Conservation (phyloP, 2,113 vertebrate genomes). For the Ctenomys sociabilis region DNA sequence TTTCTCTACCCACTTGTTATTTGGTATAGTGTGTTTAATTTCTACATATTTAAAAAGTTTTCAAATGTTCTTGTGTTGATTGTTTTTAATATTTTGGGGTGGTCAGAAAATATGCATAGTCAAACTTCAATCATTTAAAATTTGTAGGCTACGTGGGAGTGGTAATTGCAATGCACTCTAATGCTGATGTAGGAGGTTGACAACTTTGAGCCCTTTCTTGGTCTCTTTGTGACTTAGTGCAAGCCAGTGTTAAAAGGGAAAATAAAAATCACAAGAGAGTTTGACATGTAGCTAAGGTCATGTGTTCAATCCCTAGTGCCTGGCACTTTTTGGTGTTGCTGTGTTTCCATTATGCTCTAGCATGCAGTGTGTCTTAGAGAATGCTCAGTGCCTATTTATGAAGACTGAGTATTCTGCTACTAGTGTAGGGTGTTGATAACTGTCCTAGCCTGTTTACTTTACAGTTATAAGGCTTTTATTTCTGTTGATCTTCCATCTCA, state of each 20-base stretch:
- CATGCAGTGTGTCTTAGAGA: neutral
- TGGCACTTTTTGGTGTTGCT: neutral
- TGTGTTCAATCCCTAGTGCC: neutral
- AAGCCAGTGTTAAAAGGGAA: neutral
- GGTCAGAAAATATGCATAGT: neutral
- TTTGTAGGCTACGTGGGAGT: neutral
- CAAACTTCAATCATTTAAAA: neutral
- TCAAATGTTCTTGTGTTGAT: neutral
- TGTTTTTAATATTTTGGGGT: neutral
- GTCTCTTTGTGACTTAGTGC: neutral
- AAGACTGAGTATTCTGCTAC: neutral
- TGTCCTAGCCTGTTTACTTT: neutral
- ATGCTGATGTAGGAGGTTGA: neutral
- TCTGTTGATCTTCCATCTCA: neutral
- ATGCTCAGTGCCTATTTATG: neutral
- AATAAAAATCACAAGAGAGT: neutral
- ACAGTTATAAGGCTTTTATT: neutral
- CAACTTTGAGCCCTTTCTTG: neutral
- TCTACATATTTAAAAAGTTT: neutral
- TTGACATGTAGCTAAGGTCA: neutral
- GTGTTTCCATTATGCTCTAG: neutral
- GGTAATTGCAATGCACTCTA: neutral
- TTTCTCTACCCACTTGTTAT: neutral
- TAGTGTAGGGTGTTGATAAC: neutral
- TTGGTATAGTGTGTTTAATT: neutral